Base-by-base conservation (phyloP, 2,797 vertebrate species). In the Enteromius paludinosus region DNA sequence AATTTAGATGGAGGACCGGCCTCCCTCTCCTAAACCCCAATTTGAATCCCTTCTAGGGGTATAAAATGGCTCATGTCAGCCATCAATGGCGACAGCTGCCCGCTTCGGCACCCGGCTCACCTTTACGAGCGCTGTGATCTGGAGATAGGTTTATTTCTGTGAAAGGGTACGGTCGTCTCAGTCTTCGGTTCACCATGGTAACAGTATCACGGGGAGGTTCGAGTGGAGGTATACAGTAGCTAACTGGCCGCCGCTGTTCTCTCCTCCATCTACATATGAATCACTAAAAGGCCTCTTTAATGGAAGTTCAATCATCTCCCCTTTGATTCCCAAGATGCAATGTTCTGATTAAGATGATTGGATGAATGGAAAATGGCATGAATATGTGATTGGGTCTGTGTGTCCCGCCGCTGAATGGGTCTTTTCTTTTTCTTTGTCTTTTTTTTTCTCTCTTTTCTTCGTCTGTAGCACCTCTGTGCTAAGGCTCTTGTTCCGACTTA, bases 261-360 rank as follows among this genome's bases (percentile, higher is more conserved):
- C 78, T 59, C 30, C 74, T 61, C 86, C 14, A 85, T 85, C 86
- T 87, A 76, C 86, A 86, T 88, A 85, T 83, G 85, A 88, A 87
- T 86, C 83, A 74, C 80, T 86, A 78, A 83, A 85, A 85, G 73
- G 43, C 65, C 76, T 75, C 77, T 86, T 87, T 85, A 85, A 87
- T 85, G 76, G 83, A 83, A 87, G 85, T 86, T 88, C 84, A 83
- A 88, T 86, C 87, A 89, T 88, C 79, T 72, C 72, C 62, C 79
- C 85, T 86, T 85, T 86, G 82, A 86, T 80, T 88, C 85, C 81
- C 62, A 68, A 86, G 88, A 87, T 84, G 83, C 78, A 85, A 80
- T 85, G 84, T 87, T 81, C 84, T 88, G 87, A 89, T 89, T 89
- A 87, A 86, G 86, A 87, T 87, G 83, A 87, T 89, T 85, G 83